A percentile compares a stretch with the other conserved stretches of the same genome.
Conservation (phyloP, 2,113 vertebrate genomes). For the pig (Sus scrofa) region T2T-Sscrofa CM000826.6:83813001-83813500, state of each 20-base stretch:
- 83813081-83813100: background rate
- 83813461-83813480: conserved; percentile 97
- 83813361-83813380: conserved; percentile 51
- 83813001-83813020: conserved; percentile 11
- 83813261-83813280: background rate
- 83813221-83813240: conserved; percentile 36
- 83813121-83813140: background rate
- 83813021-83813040: background rate
- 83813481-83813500: conserved; percentile 96
- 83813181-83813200: background rate
- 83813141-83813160: background rate
- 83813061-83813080: background rate
- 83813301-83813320: background rate
- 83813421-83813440: conserved; percentile 95
- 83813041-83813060: conserved; percentile 31
- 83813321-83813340: background rate
- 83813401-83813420: background rate
- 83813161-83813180: background rate
- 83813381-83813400: background rate
- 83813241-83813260: background rate
- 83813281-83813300: conserved; percentile 53
- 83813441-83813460: conserved; percentile 94
- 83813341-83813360: background rate
- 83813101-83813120: conserved; percentile 18
- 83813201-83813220: background rate